Percentiles rank a stretch among this genome's conserved stretches.
phyloP scores from a whole-genome alignment of 2,113 vertebrate genomes.

The Anhinga anhinga region DNA sequence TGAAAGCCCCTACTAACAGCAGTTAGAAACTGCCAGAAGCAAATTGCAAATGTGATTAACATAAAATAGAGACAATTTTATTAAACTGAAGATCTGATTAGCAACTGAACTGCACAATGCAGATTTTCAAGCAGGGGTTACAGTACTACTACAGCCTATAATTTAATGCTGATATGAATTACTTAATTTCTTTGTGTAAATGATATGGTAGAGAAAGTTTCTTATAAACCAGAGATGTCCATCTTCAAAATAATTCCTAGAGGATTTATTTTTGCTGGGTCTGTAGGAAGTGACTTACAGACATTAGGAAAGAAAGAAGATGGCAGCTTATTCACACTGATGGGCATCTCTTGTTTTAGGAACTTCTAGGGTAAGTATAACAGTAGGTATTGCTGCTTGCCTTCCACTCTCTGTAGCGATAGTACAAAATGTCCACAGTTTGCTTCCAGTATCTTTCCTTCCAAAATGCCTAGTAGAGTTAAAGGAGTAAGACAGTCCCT shows the following conservation, averaged over 20 bases:
- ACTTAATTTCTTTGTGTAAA: background rate
- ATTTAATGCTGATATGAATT: background rate
- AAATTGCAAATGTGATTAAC: constrained; percentile 28
- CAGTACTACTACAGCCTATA: background rate
- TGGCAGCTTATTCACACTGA: background rate
- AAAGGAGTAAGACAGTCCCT: background rate
- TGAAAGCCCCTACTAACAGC: background rate
- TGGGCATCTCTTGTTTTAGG: background rate
- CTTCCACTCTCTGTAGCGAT: background rate
- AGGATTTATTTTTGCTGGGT: background rate
- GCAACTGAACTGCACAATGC: background rate
- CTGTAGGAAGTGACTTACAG: background rate
- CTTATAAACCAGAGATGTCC: background rate
- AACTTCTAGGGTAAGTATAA: background rate
- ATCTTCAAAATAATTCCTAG: background rate
- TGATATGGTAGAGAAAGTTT: background rate
- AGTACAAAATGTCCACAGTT: background rate
- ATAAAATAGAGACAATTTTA: constrained; percentile 26
- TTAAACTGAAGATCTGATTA: constrained; percentile 35
- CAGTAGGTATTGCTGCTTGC: background rate
- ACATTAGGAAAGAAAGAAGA: background rate
- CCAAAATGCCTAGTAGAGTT: background rate
- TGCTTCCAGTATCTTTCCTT: background rate
- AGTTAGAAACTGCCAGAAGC: background rate
- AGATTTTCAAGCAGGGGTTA: background rate